These are phyloP conservation scores for Pentalonia nigronervosa DNA, from an alignment of 1,140 invertebrate species.

Conservation along the genomic window DNA sequence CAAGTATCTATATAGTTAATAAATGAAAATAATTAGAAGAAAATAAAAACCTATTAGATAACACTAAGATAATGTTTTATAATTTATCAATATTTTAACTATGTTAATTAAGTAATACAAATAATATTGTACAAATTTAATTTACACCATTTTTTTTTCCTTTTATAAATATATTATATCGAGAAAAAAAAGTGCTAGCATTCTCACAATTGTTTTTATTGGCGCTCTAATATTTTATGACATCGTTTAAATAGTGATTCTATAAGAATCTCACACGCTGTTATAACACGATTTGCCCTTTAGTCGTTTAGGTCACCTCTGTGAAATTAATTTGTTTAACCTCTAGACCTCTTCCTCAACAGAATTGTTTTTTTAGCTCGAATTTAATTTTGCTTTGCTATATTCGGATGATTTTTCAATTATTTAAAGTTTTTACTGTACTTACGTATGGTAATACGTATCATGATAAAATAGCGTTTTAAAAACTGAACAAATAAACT, in stretches of 20 bases:
- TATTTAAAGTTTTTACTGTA: background rate
- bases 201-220: conserved; percentile 21
- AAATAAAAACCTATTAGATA: background rate
- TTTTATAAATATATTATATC: background rate
- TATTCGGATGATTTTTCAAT: background rate
- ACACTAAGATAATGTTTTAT: background rate
- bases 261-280: conserved; percentile 54
- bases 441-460: background rate
- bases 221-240: conserved; percentile 23
- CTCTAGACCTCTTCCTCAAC: background rate
- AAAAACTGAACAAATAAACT: background rate
- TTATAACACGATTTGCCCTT: conserved; percentile 50
- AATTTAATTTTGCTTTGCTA: background rate
- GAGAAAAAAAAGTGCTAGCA: background rate
- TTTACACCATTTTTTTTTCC: background rate
- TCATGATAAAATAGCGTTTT: background rate
- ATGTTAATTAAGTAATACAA: background rate
- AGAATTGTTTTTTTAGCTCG: conserved; percentile 34
- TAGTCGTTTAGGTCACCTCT: conserved; percentile 41
- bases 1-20: background rate
- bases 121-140: background rate
- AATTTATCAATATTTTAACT: background rate
- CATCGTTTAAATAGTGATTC: conserved; percentile 52
- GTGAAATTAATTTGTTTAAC: conserved; percentile 55
- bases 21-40: background rate